These are phyloP conservation scores for Pteropus alecto DNA, from an alignment of 2,113 vertebrate genomes.

Conservation along the genomic window DNA sequence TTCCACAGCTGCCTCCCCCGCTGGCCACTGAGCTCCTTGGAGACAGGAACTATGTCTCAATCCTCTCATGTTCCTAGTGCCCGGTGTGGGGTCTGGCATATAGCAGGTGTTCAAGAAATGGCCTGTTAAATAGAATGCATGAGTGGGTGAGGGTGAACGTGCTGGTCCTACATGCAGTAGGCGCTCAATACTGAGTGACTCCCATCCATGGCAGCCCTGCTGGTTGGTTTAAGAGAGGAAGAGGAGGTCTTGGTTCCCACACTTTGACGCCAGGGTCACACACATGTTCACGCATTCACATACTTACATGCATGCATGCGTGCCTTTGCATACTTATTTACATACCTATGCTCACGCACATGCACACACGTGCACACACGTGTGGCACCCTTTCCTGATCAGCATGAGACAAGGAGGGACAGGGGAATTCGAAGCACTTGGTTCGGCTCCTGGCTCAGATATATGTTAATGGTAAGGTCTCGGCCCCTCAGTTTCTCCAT, in stretches of 20 bases:
- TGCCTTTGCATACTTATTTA: not conserved
- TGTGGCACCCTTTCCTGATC: not conserved
- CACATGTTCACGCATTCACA: too few species aligned
- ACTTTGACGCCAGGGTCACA: not conserved
- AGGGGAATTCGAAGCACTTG: fast-evolving
- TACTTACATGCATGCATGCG: not conserved
- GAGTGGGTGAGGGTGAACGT: not conserved
- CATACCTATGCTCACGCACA: not conserved
- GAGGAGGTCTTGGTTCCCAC: not conserved
- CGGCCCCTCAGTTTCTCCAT: not conserved
- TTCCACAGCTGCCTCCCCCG: fast-evolving
- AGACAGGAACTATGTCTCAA: not conserved
- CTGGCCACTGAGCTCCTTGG: fast-evolving
- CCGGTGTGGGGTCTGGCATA: too few species aligned
- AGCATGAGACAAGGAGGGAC: not conserved
- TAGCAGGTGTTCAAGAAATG: not conserved
- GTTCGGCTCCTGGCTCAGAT: not conserved
- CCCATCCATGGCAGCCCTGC: not conserved
- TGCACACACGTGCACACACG: not conserved
- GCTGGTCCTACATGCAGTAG: not conserved
- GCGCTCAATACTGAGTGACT: not conserved
- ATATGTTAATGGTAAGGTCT: not conserved
- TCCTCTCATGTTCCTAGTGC: not conserved
- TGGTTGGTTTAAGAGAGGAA: not conserved
- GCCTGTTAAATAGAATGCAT: not conserved